phyloP scores from a whole-genome alignment of 2,797 vertebrate genomes.

The Pipistrellus nathusii region DNA sequence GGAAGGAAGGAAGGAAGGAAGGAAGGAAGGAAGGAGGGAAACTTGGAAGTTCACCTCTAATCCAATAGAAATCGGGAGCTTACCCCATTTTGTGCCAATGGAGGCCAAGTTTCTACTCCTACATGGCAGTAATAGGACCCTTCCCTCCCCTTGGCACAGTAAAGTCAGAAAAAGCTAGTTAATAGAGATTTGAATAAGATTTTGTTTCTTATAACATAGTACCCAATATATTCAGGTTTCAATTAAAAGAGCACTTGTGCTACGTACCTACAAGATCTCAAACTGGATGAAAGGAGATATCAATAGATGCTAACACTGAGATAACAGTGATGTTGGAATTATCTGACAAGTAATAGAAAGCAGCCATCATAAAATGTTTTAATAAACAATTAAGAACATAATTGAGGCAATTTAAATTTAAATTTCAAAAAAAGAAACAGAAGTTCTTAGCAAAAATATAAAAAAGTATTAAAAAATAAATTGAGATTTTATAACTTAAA shows the following conservation, averaged over 20 bases:
- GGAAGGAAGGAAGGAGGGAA: not conserved
- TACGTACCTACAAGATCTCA: not conserved
- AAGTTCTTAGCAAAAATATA: not conserved
- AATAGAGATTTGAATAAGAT: not conserved
- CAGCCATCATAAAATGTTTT: not conserved
- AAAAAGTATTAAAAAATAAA: not conserved
- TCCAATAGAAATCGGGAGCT: not conserved
- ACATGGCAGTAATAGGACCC: not conserved
- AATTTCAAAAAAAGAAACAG: not conserved
- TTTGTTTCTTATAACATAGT: not conserved
- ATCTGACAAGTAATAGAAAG: not conserved
- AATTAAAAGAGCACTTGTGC: not conserved
- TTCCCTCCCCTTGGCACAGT: not conserved
- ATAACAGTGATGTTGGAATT: not conserved
- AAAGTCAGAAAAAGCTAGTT: not conserved
- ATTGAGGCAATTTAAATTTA: not conserved
- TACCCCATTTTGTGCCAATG: not conserved
- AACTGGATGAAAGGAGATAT: not conserved
- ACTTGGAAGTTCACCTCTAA: not conserved
- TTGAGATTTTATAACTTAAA: conserved; percentile 11
- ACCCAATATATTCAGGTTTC: not conserved
- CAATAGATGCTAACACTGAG: not conserved
- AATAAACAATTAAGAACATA: not conserved
- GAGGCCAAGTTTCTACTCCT: not conserved
- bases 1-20: no score